These are phyloP conservation scores for Mycalesis mineus DNA, from an alignment of 2,888 invertebrate genomes.

Conservation along the genomic window DNA sequence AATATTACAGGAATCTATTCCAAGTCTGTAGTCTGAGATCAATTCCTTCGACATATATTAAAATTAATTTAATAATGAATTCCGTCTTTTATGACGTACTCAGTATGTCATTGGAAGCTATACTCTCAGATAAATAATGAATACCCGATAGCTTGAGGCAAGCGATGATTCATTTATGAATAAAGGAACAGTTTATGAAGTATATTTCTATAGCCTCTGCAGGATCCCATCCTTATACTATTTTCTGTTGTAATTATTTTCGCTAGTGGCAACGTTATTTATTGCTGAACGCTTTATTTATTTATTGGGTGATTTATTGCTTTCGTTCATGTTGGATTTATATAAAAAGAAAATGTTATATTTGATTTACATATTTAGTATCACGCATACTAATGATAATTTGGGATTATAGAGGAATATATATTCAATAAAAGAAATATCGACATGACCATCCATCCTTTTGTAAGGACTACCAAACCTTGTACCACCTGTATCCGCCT, in stretches of 20 bases:
- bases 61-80: too few relatives aligned
- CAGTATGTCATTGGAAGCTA: not conserved
- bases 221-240: not conserved
- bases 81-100: not conserved
- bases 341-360: too few relatives aligned
- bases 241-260: not conserved
- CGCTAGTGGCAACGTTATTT: not conserved
- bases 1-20: too few relatives aligned
- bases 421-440: too few relatives aligned
- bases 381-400: too few relatives aligned
- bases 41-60: too few relatives aligned
- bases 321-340: not conserved
- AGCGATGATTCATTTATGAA: slow-evolving; percentile 20
- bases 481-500: too few relatives aligned
- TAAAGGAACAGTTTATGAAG: slow-evolving; percentile 14
- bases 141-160: slow-evolving; percentile 14
- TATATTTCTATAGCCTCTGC: slow-evolving; percentile 5
- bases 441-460: too few relatives aligned
- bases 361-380: too few relatives aligned
- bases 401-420: too few relatives aligned
- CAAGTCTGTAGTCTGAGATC: too few relatives aligned
- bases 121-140: not conserved
- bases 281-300: slow-evolving; percentile 1
- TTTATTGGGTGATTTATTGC: slow-evolving; percentile 9
- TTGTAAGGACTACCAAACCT: too few relatives aligned